Conservation (phyloP, 2,797 vertebrate genomes). For the Margarornis squamiger region DNA sequence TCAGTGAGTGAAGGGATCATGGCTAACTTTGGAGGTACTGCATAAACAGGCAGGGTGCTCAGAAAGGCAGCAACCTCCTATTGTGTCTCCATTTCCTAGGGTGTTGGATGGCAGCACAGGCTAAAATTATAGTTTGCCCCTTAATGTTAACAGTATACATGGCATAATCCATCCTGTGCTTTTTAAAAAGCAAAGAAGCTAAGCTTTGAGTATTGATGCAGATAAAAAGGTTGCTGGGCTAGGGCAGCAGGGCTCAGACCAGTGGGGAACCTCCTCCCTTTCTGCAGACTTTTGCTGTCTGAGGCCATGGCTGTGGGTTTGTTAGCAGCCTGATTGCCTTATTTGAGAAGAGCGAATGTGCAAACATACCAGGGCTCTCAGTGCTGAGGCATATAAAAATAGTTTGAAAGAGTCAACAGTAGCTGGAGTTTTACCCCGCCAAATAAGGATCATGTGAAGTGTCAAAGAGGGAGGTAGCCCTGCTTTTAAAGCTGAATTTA, state of each 20-base stretch:
- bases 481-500: not conserved
- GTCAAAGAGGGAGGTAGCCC: not conserved
- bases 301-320: fast-evolving
- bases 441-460: not conserved
- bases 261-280: not conserved
- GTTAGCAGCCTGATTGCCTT: constrained; percentile 14
- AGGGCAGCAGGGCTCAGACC: not conserved
- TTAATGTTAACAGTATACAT: not conserved
- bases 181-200: not conserved
- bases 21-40: not conserved
- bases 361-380: constrained; percentile 50
- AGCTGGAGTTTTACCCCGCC: not conserved
- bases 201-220: not conserved
- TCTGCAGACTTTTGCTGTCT: not conserved
- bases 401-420: constrained; percentile 32
- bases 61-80: not conserved
- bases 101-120: not conserved
- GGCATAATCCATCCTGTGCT: not conserved
- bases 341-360: constrained; percentile 47
- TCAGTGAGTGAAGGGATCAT: not conserved
- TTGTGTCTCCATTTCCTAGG: not conserved
- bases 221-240: not conserved
- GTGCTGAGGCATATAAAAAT: constrained; percentile 22
- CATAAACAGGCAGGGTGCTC: not conserved
- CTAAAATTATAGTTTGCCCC: not conserved